Conservation (phyloP, 1,140 invertebrate genomes). For the Dreissena polymorpha region DNA sequence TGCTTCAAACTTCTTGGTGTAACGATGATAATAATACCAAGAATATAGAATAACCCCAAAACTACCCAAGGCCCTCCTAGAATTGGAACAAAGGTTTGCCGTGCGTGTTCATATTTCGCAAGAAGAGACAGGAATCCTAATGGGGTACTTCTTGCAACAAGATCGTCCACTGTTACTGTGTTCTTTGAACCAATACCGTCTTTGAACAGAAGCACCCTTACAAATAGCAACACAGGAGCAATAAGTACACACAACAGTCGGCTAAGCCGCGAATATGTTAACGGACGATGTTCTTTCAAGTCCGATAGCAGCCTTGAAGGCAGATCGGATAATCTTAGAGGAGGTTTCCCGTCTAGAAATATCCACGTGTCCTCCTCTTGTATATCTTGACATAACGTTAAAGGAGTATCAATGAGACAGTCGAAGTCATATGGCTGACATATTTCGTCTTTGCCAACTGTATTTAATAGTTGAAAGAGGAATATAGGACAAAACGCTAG, state of each 20-base stretch:
- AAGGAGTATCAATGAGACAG: neutral
- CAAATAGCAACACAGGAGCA: neutral
- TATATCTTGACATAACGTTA: neutral
- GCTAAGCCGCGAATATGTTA: neutral
- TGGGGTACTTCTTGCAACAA: constrained; percentile 1
- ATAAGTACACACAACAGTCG: neutral
- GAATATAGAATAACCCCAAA: constrained; percentile 12
- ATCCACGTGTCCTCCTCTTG: neutral
- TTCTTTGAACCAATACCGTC: neutral
- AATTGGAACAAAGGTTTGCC: constrained; percentile 24
- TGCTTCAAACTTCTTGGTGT: constrained; percentile 24
- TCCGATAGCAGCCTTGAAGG: neutral
- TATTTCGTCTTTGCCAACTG: neutral
- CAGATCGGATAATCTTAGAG: neutral
- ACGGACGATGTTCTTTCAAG: neutral
- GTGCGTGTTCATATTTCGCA: neutral
- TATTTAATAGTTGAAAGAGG: neutral
- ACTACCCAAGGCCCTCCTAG: constrained; percentile 35
- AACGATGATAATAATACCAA: constrained; percentile 22
- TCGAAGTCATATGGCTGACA: neutral
- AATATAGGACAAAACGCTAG: neutral
- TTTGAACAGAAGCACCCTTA: neutral
- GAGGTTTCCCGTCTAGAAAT: neutral
- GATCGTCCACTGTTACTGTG: constrained; percentile 16
- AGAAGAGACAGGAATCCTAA: constrained; percentile 35